Conservation (phyloP, 1,140 invertebrate species). For the Zophobas atratus region DNA sequence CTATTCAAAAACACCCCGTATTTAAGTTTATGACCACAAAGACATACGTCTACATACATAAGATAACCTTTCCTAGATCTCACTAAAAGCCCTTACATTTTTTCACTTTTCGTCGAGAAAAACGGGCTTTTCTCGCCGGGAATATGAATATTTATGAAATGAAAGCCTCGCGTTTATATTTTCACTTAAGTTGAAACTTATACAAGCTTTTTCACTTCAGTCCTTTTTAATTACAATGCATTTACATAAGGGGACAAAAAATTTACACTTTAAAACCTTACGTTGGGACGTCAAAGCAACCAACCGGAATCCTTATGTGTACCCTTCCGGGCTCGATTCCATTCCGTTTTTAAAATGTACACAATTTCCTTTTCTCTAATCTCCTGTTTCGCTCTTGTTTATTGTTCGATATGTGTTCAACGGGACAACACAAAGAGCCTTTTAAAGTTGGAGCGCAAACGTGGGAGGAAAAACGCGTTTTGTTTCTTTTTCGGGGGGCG, state of each 20-base stretch:
- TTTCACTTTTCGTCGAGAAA: constrained; percentile 4
- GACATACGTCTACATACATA: too few relatives aligned
- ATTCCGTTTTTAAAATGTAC: constrained; percentile 37
- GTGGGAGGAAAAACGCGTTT: not conserved
- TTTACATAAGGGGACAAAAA: constrained; percentile 54
- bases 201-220: constrained; percentile 58
- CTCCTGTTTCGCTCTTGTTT: constrained; percentile 29
- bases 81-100: too few relatives aligned
- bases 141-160: constrained; percentile 56
- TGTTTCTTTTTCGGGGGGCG: too few relatives aligned
- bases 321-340: constrained; percentile 3
- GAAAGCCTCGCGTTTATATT: constrained; percentile 52
- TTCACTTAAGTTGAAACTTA: constrained; percentile 58
- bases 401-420: constrained; percentile 21
- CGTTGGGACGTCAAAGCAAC: constrained; percentile 26
- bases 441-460: not conserved
- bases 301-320: constrained; percentile 29
- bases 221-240: constrained; percentile 56
- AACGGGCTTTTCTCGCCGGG: constrained; percentile 44
- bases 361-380: constrained; percentile 42
- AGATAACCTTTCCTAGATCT: too few relatives aligned
- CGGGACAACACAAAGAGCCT: constrained; percentile 1
- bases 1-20: too few relatives aligned
- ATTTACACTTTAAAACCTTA: constrained; percentile 34
- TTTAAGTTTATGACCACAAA: too few relatives aligned